Evolutionary conservation across 2,113 vertebrate species (phyloP), one percentile per base, ranked within the genome.

Genomic region (Plotosus lineatus): DNA sequence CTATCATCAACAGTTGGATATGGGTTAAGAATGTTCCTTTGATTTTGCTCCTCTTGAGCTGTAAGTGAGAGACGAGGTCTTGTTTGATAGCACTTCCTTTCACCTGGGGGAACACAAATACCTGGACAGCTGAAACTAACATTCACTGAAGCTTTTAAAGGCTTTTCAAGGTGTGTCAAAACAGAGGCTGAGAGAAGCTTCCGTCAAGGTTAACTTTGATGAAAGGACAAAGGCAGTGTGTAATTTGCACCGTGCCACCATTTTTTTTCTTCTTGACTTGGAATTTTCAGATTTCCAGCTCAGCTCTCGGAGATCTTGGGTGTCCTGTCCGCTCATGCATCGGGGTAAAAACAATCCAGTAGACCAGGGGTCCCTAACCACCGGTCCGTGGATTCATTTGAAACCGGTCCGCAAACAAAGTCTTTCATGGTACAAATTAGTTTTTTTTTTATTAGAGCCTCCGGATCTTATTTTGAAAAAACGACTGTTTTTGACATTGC

Each of bases 61-160:
- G 87, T 90, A 89, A 88, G 82, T 86, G 63, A 78, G 78, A 74
- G 58, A 50, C 56, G 58, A 61, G 66, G 85, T 55, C 23, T 78
- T 75, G 80, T 92, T 92, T 92, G 79, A 92, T 91, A 88, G 88
- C 86, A 89, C 90, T 91, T 91, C 90, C 91, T 90, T 79, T 79
- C 71, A 85, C 90, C 87, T 48, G 76, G 77, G 86, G 88, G 85
- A 51, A 78, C 33, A 75, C 51, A 23, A 84, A 87, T 92, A 93
- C 92, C 92, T 93, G 91, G 60, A 82, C 90, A 92, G 91, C 87
- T 92, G 91, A 87, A 77, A 76, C 77, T 74, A 77, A 77, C 63
- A 78, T 83, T 74, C 75, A 68, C 42, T 75, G 61, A 88, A 85
- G 33, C 36, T 72, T 83, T 86, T 66, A 82, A 84, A 80, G 46